phyloP scores from a whole-genome alignment of 37 sponge, comb jelly and placozoan genomes.

The Chondrilla cf. caribensis region DNA sequence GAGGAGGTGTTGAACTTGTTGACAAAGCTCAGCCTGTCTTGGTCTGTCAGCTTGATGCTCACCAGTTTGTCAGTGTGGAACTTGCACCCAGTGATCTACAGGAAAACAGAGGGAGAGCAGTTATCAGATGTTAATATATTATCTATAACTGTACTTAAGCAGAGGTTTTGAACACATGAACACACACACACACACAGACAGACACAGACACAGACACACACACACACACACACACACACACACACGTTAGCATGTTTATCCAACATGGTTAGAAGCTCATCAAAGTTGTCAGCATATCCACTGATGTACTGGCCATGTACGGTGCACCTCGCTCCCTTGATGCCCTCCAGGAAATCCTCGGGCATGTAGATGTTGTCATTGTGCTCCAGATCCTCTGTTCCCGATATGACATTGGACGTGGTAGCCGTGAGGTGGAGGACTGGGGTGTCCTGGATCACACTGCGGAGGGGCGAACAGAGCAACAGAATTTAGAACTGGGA shows the following conservation, averaged over 20 bases:
- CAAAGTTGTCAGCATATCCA: slow-evolving; percentile 59
- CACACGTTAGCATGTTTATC: slow-evolving; percentile 34
- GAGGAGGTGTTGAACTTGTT: slow-evolving; percentile 60
- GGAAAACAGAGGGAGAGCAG: background rate
- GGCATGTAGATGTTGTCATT: slow-evolving; percentile 17
- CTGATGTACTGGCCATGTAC: slow-evolving; percentile 57
- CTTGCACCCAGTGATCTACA: slow-evolving; percentile 14
- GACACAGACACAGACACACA: too few relatives aligned
- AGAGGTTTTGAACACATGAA: too few relatives aligned
- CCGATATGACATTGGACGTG: slow-evolving; percentile 4
- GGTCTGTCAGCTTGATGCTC: slow-evolving; percentile 18
- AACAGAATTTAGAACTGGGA: too few relatives aligned
- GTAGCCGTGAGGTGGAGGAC: slow-evolving; percentile 19
- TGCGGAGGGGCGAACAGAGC: background rate
- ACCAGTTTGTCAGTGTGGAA: slow-evolving; percentile 20
- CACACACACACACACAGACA: too few relatives aligned
- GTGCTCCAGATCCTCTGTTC: background rate
- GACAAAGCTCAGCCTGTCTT: slow-evolving; percentile 13
- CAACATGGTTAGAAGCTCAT: slow-evolving; percentile 53
- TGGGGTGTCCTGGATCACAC: slow-evolving; percentile 20
- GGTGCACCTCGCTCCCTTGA: slow-evolving; percentile 38
- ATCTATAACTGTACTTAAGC: too few relatives aligned
- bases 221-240: too few relatives aligned
- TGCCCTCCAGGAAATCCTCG: slow-evolving; percentile 15
- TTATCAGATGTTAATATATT: too few relatives aligned